phyloP scores from a whole-genome alignment of 2,797 vertebrate species.

The Mus minutoides region DNA sequence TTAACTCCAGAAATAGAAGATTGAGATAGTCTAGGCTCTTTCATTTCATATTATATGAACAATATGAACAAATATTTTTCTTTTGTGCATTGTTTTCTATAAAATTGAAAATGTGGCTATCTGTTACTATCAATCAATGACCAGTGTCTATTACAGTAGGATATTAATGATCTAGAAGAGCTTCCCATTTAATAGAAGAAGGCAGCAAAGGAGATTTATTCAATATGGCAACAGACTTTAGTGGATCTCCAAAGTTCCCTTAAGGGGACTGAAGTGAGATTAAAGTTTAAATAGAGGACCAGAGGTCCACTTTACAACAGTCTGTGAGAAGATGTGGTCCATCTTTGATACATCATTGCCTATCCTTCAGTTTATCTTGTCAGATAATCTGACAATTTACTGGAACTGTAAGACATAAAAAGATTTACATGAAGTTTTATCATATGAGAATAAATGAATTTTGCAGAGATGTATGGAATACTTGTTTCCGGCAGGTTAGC shows the following conservation, averaged over 20 bases:
- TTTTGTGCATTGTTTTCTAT: not conserved
- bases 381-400: not conserved
- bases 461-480: not conserved
- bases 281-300: not conserved
- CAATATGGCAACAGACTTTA: not conserved
- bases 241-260: not conserved
- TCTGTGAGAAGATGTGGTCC: not conserved
- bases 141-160: not conserved
- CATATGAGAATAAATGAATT: not conserved
- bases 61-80: not conserved
- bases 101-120: not conserved
- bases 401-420: not conserved
- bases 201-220: not conserved
- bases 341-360: too few relatives aligned
- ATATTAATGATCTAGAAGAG: not conserved
- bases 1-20: not conserved
- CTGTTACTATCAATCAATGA: not conserved
- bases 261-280: not conserved
- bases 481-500: not conserved
- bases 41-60: not conserved
- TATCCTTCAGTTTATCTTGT: too few relatives aligned
- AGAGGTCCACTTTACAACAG: not conserved
- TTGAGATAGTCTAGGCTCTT: not conserved
- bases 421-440: not conserved
- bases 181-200: not conserved